phyloP scores from a whole-genome alignment of 2,797 vertebrate genomes.

The Notolabrus celidotus region DNA sequence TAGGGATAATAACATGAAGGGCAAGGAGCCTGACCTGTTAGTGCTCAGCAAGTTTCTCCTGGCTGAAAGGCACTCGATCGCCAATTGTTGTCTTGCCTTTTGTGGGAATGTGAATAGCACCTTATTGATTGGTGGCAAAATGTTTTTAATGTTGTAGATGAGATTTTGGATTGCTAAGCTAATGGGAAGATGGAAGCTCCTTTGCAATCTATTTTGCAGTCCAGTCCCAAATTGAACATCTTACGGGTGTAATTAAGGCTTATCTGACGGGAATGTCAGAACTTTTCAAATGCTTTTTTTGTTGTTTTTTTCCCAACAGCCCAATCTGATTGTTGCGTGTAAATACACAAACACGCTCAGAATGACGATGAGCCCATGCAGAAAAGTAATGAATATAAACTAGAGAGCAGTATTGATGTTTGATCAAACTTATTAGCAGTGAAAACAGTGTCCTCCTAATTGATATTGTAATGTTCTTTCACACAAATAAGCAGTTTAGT shows the following conservation, averaged over 20 bases:
- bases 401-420: slow-evolving; percentile 59
- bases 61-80: slow-evolving; percentile 75
- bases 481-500: slow-evolving; percentile 34
- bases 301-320: slow-evolving; percentile 36
- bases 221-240: slow-evolving; percentile 89
- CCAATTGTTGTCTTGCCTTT: slow-evolving; percentile 83
- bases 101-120: slow-evolving; percentile 83
- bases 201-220: slow-evolving; percentile 87
- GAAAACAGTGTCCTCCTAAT: slow-evolving; percentile 46
- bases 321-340: slow-evolving; percentile 63
- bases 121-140: slow-evolving; percentile 88
- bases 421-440: slow-evolving; percentile 42
- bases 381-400: slow-evolving; percentile 72
- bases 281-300: slow-evolving; percentile 69
- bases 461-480: slow-evolving; percentile 49
- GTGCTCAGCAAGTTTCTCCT: slow-evolving; percentile 79
- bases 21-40: slow-evolving; percentile 78
- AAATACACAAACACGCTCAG: slow-evolving; percentile 62
- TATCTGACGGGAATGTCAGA: slow-evolving; percentile 84
- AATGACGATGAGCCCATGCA: slow-evolving; percentile 51
- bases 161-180: slow-evolving; percentile 87
- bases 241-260: slow-evolving; percentile 86
- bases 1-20: slow-evolving; percentile 84
- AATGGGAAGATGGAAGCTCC: slow-evolving; percentile 84
- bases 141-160: slow-evolving; percentile 91